These are phyloP conservation scores for Pavo muticus DNA, from an alignment of 2,113 vertebrate genomes.

Conservation along the genomic window DNA sequence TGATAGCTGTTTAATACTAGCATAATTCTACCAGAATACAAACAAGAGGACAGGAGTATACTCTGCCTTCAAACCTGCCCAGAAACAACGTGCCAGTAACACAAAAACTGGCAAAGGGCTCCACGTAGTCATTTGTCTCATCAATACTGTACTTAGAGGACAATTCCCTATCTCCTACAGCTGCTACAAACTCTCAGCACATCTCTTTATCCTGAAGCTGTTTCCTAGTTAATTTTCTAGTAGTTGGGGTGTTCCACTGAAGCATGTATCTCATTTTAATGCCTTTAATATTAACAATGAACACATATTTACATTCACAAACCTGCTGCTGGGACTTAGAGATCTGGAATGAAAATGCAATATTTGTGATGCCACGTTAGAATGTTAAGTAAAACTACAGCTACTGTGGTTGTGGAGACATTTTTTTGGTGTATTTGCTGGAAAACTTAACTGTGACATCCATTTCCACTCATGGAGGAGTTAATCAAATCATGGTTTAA, in stretches of 20 bases:
- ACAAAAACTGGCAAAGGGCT: neutral
- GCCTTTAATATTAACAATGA: neutral
- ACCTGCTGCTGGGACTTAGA: neutral
- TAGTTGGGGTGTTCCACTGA: neutral
- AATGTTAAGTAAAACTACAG: constrained; percentile 12
- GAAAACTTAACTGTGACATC: constrained; percentile 65
- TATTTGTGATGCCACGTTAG: neutral
- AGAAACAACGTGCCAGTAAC: neutral
- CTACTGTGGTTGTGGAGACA: neutral
- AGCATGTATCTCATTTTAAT: neutral
- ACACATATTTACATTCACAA: neutral
- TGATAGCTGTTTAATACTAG: neutral
- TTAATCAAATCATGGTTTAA: constrained; percentile 80
- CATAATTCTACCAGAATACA: neutral
- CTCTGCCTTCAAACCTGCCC: neutral
- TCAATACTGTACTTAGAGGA: neutral
- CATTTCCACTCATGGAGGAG: constrained; percentile 58
- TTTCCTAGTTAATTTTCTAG: neutral
- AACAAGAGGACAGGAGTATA: neutral
- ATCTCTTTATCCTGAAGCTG: neutral
- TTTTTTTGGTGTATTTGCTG: constrained; percentile 66
- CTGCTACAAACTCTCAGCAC: neutral
- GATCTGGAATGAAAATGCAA: neutral
- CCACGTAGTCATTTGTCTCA: neutral
- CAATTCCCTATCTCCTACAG: neutral